Evolutionary conservation across 1,140 invertebrate genomes (phyloP), one percentile per base, ranked within the genome.

Genomic region (Aplysia californica): DNA sequence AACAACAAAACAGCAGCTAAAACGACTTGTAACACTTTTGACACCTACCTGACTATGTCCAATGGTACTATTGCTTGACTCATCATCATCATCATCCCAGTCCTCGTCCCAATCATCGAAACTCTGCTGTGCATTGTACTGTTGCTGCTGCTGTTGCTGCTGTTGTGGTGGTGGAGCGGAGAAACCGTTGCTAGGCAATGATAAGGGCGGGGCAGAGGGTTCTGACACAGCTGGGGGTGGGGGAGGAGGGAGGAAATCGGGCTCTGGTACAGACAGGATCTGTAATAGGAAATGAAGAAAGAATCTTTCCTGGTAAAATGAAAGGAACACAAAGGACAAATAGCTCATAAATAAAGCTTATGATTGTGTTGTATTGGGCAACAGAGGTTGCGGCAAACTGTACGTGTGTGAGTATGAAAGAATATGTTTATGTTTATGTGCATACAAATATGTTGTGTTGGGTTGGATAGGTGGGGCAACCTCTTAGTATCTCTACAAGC

Each of bases 71-170:
- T 85, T 86, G 58, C 86, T 87, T 15, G 87, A 85, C n/a, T 87
- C 87, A 41, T 94, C 92, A 86, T 96, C 95, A 85, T 95, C 95
- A 88, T 97, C 95, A 87, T 96, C 95, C 79, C 96, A 95, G 95
- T 96, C 95, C 86, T 96, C 95, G 76, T 96, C 95, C 93, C 93
- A 94, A 80, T 92, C 93, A 84, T 94, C 93, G 35, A 90, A 91
- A 83, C 88, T 86, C 74, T 86, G 85, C 69, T 85, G 86, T 23
- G 58, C 66, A 21, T 61, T 74, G 36, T 15, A 61, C n/a, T n/a
- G n/a, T n/a, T n/a, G n/a, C n/a, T n/a, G n/a, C n/a, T n/a, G n/a
- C n/a, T n/a, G n/a, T n/a, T n/a, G n/a, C 65, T 38, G 64, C 50
- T 38, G 21, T 35, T n/a, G 39, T 72, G 68, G 35, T 76, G 73